Conservation (phyloP, 2,113 vertebrate species). For the Anthoscopus minutus region DNA sequence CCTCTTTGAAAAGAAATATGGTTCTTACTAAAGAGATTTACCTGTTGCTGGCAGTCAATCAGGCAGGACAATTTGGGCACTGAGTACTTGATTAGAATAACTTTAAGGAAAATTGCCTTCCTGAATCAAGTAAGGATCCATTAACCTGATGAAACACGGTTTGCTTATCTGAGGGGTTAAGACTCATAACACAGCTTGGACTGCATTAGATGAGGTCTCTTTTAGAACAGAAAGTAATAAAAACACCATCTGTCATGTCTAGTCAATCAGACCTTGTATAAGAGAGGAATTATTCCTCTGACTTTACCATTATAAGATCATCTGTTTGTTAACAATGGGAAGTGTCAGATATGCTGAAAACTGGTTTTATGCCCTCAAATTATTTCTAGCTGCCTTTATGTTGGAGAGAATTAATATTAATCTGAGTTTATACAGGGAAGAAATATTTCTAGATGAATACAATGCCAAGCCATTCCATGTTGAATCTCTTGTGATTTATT, state of each 20-base stretch:
- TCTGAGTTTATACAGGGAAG: neutral
- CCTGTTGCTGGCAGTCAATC: neutral
- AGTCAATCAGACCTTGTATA: conserved; percentile 35
- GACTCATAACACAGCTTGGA: conserved; percentile 17
- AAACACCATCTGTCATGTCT: conserved; percentile 48
- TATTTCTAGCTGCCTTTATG: conserved; percentile 44
- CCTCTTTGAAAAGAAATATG: conserved; percentile 42
- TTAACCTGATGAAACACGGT: conserved; percentile 50
- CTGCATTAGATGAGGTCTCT: conserved; percentile 27
- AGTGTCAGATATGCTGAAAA: conserved; percentile 31
- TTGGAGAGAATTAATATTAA: conserved; percentile 32
- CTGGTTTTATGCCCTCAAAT: conserved; percentile 27
- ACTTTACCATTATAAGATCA: conserved; percentile 3
- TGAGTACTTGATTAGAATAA: conserved; percentile 56
- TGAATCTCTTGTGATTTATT: neutral
- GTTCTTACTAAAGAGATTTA: conserved; percentile 4
- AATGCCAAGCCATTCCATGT: neutral
- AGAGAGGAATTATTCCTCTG: conserved; percentile 38
- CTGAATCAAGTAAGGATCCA: conserved; percentile 53
- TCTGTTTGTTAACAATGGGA: conserved; percentile 54
- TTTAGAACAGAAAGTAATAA: conserved; percentile 50
- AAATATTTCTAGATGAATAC: neutral
- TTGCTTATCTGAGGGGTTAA: conserved; percentile 48
- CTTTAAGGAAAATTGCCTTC: conserved; percentile 52
- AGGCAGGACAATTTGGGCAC: conserved; percentile 7